Conservation (phyloP, 2,113 vertebrate genomes). For the Leucopsar rothschildi region DNA sequence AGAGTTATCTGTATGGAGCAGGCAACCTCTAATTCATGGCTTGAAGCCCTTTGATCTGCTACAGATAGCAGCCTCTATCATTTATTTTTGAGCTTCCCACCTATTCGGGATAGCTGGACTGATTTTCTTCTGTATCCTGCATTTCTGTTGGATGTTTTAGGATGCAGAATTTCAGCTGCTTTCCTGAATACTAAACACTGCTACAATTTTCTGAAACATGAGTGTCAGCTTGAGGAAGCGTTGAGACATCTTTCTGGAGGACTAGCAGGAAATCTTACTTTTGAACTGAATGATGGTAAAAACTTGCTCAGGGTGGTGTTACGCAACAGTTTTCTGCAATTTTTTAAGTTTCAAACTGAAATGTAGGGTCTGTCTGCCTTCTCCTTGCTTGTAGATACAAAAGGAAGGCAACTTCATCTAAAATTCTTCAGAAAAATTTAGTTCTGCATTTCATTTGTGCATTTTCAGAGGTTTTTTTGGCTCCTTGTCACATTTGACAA, state of each 20-base stretch:
- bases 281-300: not conserved
- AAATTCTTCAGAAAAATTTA: not conserved
- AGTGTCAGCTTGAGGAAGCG: not conserved
- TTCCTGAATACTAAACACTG: not conserved
- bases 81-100: not conserved
- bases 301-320: not conserved
- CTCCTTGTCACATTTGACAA: not conserved
- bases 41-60: not conserved
- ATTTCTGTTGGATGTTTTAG: not conserved
- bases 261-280: not conserved
- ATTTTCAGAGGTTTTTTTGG: not conserved
- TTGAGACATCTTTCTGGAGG: not conserved
- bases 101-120: not conserved
- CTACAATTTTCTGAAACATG: not conserved
- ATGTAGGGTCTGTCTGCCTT: not conserved
- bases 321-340: not conserved
- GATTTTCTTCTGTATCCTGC: not conserved
- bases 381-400: not conserved
- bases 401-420: not conserved
- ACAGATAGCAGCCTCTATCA: not conserved
- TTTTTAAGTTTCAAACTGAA: not conserved
- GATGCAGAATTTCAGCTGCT: not conserved
- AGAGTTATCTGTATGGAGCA: not conserved
- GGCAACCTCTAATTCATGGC: not conserved
- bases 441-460: not conserved